Evolutionary conservation across 2,113 vertebrate genomes (phyloP).

Genomic region (Struthidea cinerea): DNA sequence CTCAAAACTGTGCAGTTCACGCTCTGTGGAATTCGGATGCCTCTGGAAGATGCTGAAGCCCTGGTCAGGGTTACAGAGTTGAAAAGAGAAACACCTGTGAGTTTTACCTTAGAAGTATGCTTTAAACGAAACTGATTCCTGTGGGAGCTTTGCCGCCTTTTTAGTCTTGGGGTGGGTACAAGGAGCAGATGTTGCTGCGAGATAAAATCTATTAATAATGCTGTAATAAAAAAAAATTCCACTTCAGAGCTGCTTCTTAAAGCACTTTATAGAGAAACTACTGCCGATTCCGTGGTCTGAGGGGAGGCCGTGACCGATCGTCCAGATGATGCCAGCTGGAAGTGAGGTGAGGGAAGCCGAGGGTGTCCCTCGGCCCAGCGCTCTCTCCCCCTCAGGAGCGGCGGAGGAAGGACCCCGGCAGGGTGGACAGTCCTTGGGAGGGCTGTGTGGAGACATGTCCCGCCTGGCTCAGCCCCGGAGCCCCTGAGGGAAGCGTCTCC

Average conservation of each 20-base stretch:
- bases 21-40: background rate
- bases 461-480: accelerated
- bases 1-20: background rate
- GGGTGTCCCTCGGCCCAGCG: background rate
- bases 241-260: background rate
- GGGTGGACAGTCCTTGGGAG: no score
- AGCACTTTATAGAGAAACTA: background rate
- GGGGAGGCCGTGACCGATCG: background rate
- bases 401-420: background rate
- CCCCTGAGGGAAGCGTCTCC: background rate
- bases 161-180: background rate
- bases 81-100: background rate
- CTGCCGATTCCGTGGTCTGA: accelerated
- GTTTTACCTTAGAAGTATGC: background rate
- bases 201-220: conserved; percentile 7
- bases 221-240: background rate
- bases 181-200: background rate
- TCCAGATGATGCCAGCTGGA: background rate
- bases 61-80: background rate
- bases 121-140: background rate
- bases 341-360: accelerated
- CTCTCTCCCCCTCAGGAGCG: no score
- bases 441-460: background rate
- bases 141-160: conserved; percentile 59
- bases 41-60: background rate